Conservation (phyloP, 2,113 vertebrate genomes). For the Pituophis catenifer region DNA sequence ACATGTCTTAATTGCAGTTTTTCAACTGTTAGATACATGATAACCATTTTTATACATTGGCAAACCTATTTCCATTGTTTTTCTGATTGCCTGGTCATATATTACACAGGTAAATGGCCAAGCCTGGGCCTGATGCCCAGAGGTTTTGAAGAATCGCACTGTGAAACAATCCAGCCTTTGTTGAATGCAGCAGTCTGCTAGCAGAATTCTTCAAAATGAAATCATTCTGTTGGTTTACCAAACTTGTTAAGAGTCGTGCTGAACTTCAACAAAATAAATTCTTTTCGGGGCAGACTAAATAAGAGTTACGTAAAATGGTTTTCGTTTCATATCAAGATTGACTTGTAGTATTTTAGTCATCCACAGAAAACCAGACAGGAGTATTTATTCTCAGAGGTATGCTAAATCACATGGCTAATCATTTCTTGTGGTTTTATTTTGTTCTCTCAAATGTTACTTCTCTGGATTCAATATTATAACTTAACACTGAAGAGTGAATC, state of each 20-base stretch:
- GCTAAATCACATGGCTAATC: conserved; percentile 15
- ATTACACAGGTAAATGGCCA: conserved; percentile 79
- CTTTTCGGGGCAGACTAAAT: conserved; percentile 58
- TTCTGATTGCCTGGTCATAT: conserved; percentile 70
- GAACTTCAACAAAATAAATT: conserved; percentile 53
- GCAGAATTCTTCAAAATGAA: conserved; percentile 53
- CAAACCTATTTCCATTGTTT: conserved; percentile 74
- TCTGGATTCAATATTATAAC: not conserved
- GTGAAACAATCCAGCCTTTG: conserved; percentile 82
- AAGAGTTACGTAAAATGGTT: conserved; percentile 51
- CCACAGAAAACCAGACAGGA: conserved; percentile 25
- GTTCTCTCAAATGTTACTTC: not conserved
- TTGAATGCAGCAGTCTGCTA: conserved; percentile 76
- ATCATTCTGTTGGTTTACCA: conserved; percentile 57
- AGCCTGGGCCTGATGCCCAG: conserved; percentile 78
- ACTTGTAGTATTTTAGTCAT: conserved; percentile 7
- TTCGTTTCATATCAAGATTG: conserved; percentile 54
- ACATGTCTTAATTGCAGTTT: conserved; percentile 64
- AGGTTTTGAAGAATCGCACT: conserved; percentile 74
- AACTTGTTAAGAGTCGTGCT: conserved; percentile 54
- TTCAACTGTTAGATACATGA: conserved; percentile 71
- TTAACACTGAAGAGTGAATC: not conserved
- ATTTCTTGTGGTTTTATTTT: conserved; percentile 35
- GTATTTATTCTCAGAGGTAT: conserved; percentile 22
- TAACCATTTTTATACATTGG: conserved; percentile 75